Evolutionary conservation across 2,113 vertebrate species (phyloP), one percentile per base, ranked within the genome.

Genomic region (Paradoxurus hermaphroditus): DNA sequence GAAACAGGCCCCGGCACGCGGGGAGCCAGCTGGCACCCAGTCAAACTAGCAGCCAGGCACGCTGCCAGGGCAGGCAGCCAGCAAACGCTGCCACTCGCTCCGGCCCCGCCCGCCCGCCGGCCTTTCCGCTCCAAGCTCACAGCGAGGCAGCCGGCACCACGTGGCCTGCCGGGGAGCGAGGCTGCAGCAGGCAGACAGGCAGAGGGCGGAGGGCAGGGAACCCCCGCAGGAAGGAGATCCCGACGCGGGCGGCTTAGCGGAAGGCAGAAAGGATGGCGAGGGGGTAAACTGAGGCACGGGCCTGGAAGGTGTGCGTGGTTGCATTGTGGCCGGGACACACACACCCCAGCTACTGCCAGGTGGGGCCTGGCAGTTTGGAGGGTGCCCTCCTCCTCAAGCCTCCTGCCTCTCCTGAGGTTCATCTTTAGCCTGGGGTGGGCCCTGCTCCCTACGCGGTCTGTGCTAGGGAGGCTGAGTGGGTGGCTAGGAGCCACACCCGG

Each of bases 41-140:
- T 98, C 98, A 99, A 98, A 98, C 98, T 97, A 98, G 98, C 98
- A 98, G 98, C 98, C 70, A 94, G 98, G 99, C 98, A 5, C 21
- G 8, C 83, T 90, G 99, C 99, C 99, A 98, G 99, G 99, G 99
- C 98, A 97, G 96, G 2, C 95, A 63, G 99, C 99, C 99, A 99
- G 97, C 96, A 96, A 83, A 96, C 90, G 31, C 97, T 92, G 98
- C 96, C 98, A 97, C 97, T 73, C 77, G 89, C 87, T 59, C 67
- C 21, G 12, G 72, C 97, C 86, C 96, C 85, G 36, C 89, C 93
- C 59, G 56, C 56, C 53, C 4, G 5, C 92, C 19, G 27, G 87
- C 89, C 93, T 49, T 21, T 8, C 6, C 18, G 41, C 90, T n/a
- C 68, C 1, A 2, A 5, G 89, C 81, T 82, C 68, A 0, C 85